phyloP scores from a whole-genome alignment of 2,113 vertebrate genomes.

The Sebastes fasciatus region DNA sequence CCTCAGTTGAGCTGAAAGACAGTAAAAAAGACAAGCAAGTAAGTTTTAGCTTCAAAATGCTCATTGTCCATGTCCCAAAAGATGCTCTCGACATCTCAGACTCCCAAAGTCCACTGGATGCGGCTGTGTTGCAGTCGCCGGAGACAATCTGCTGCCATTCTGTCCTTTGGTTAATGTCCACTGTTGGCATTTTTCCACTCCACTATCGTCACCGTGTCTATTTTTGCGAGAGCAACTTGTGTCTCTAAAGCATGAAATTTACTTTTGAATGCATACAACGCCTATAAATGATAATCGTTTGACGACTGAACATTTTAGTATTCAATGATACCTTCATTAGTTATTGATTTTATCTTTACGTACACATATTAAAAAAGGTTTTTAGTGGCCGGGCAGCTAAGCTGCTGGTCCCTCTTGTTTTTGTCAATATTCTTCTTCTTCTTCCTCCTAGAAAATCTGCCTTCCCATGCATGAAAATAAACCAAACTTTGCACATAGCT shows the following conservation, averaged over 20 bases:
- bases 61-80: background rate
- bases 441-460: too few species aligned
- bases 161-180: background rate
- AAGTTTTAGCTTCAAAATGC: background rate
- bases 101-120: background rate
- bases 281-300: background rate
- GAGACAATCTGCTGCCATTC: background rate
- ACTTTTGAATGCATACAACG: background rate
- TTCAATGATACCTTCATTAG: background rate
- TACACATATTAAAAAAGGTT: background rate
- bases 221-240: background rate
- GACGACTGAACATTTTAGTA: background rate
- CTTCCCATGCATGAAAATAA: too few species aligned
- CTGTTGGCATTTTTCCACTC: too few species aligned
- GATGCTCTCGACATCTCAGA: background rate
- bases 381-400: too few species aligned
- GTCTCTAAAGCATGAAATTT: background rate
- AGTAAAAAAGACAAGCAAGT: background rate
- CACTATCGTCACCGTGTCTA: background rate
- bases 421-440: too few species aligned
- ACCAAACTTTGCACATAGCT: too few species aligned
- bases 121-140: background rate
- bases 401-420: too few species aligned
- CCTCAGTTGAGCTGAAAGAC: constrained; percentile 78
- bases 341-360: background rate